Base-by-base conservation (phyloP, 2,113 vertebrate genomes). In the Corythoichthys intestinalis region DNA sequence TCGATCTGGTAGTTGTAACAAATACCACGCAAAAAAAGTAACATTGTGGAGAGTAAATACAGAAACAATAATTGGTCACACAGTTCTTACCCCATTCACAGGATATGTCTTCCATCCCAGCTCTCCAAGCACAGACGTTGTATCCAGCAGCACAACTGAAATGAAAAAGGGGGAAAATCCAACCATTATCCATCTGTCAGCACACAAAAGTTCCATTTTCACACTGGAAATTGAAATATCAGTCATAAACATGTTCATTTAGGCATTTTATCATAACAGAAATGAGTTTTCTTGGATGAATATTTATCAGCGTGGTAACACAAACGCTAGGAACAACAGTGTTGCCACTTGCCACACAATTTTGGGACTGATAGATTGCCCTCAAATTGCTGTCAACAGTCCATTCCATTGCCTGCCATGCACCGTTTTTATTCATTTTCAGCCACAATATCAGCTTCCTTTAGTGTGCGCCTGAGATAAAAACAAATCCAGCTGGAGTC, bases 101-200 rank as follows among this genome's bases (percentile, higher is more conserved):
- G 95, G 95, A 89, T 96, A 97, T 1, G 95, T 95, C 90, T 94
- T 97, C 95, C 95, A 97, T 91, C 95, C 94, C 6, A 96, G 91
- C 71, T 97, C 96, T 84, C 96, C 96, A 0, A 97, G 90, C 66
- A 92, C 94, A 77, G 94, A 87, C 38, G 95, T 96, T 77, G 96
- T 96, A 90, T 97, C 96, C 88, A 97, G 92, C 86, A 97, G 90
- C 83, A 96, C 93, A 87, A 97, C 96, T 97, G 88, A 83, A 91
- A 92, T 44, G 63, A 87, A 71, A 84, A 83, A 89, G 66, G 54
- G 6, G 35, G 44, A 7, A 72, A 75, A 82, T 39, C 70, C 50
- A 73, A 56, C 60, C 59, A 78, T 89, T 83, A 88, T 70, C 69
- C 64, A 81, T 73, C 62, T 75, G 73, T 83, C 74, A 70, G 70